Evolutionary conservation across 1,140 invertebrate genomes (phyloP), one percentile per base, ranked within the genome.

Genomic region (Ruditapes philippinarum): DNA sequence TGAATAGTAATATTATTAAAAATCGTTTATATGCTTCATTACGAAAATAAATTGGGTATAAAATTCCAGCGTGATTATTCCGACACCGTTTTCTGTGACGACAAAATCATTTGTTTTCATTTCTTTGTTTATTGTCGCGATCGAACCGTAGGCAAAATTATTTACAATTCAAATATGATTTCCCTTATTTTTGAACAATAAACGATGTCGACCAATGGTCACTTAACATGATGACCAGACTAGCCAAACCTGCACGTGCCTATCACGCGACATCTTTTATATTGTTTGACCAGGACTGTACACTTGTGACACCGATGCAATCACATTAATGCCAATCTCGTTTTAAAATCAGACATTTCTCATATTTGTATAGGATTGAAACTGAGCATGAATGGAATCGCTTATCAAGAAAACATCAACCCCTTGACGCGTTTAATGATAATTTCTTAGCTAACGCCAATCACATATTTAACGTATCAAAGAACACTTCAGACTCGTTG

Each of bases 401-500:
- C 42, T 49, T 19, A 88, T 80, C 85, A 80, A 42, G 60, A 80
- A 76, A 60, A n/a, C 74, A 80, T 80, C 84, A 70, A 36, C 60
- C 25, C 25, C 85, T 68, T 88, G 40, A 88, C 60, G 54, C 60
- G 60, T 33, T 78, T 78, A 78, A 79, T 70, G 74, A 88, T 51
- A 49, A 68, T 88, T 65, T 45, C 33, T 88, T 25, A 45, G 33
- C 74, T 25, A 88, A 79, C 57, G 85, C 73, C 85, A 51, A 22
- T 79, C 85, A 65, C 85, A 79, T 88, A 88, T 79, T 88, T 88
- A 88, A 65, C 74, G 57, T 88, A 88, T 88, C 85, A 80, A 38
- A 68, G 57, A 70, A 51, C 76, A 80, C 76, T 80, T 65, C 36
- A 31, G 28, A 65, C 22, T 62, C 76, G 57, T 14, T 88, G 57